These are phyloP conservation scores for Adelphocoris suturalis DNA, from an alignment of 2,888 invertebrate species.

Conservation along the genomic window DNA sequence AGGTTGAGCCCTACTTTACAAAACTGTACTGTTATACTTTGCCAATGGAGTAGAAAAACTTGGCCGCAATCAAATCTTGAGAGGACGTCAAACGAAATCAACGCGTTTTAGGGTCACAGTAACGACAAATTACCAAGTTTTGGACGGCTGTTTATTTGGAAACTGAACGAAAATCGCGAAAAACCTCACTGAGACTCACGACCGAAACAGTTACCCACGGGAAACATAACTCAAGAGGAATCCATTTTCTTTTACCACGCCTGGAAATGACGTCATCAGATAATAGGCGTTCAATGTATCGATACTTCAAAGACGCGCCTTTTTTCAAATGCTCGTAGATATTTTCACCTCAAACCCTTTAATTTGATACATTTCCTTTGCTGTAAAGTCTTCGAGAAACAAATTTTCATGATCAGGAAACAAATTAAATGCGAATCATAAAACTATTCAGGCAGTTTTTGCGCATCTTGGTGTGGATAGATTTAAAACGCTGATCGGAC, in stretches of 20 bases:
- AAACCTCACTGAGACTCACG: conserved; percentile 5
- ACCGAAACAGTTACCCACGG: conserved; percentile 67
- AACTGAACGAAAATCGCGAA: not conserved
- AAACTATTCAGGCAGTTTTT: too few relatives aligned
- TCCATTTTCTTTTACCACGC: conserved; percentile 78
- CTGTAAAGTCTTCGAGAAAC: too few relatives aligned
- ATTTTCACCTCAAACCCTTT: too few relatives aligned
- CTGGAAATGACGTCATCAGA: conserved; percentile 79
- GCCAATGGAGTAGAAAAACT: conserved; percentile 39
- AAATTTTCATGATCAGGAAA: too few relatives aligned
- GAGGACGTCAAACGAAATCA: conserved; percentile 31
- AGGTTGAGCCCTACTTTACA: conserved; percentile 39
- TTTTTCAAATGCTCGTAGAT: not conserved
- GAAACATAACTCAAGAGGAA: conserved; percentile 72
- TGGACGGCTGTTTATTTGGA: not conserved
- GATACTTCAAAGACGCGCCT: not conserved
- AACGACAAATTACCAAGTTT: not conserved
- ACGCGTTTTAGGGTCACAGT: not conserved
- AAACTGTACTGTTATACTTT: conserved; percentile 46
- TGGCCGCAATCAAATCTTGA: not conserved
- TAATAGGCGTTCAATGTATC: conserved; percentile 57
- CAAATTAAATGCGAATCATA: too few relatives aligned
- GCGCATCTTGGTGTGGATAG: too few relatives aligned
- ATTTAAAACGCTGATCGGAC: too few relatives aligned
- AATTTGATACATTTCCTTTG: too few relatives aligned